phyloP scores from a whole-genome alignment of 2,113 vertebrate genomes.

The Acinonyx jubatus region DNA sequence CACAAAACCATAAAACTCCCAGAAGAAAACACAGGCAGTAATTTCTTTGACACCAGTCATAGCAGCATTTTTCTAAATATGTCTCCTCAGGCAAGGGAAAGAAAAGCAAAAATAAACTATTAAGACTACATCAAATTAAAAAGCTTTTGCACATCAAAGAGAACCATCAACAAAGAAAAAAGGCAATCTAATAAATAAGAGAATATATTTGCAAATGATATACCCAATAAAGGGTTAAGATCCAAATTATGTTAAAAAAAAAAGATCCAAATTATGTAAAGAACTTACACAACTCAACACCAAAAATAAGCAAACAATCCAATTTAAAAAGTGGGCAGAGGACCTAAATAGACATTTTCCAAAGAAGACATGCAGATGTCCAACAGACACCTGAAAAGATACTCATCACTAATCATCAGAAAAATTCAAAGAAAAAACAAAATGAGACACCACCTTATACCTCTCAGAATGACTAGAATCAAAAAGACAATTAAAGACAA shows the following conservation, averaged over 20 bases:
- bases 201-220: neutral
- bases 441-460: neutral
- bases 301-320: neutral
- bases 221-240: neutral
- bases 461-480: neutral
- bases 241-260: neutral
- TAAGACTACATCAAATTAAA: neutral
- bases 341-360: neutral
- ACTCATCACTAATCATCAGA: neutral
- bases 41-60: neutral
- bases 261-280: neutral
- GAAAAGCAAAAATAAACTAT: neutral
- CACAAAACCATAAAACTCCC: neutral
- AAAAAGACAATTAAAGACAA: neutral
- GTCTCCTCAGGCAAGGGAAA: neutral
- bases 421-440: neutral
- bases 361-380: neutral
- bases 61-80: neutral
- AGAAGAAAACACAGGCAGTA: neutral
- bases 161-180: neutral
- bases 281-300: neutral
- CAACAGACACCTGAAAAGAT: neutral
- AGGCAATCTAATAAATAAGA: neutral
- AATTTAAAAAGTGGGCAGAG: neutral
- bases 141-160: neutral